These are phyloP conservation scores for Columba guinea DNA, from an alignment of 2,797 vertebrate genomes.

Conservation along the genomic window DNA sequence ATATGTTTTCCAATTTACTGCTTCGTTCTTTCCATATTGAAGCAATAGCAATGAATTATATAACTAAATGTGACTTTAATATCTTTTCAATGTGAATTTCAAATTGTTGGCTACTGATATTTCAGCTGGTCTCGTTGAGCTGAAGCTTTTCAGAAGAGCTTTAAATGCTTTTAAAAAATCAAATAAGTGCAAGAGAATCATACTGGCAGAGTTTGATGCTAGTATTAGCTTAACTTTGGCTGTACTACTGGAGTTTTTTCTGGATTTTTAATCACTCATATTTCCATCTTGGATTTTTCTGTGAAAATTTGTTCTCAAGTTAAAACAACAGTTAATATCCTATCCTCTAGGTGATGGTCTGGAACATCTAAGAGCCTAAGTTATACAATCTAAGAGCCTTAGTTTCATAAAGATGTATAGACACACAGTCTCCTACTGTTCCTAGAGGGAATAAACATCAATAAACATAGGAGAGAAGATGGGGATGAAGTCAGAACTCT, in stretches of 20 bases:
- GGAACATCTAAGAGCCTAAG: neutral
- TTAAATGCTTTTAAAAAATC: neutral
- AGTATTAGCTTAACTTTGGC: neutral
- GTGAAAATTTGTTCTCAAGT: neutral
- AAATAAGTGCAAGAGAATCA: neutral
- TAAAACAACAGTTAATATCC: neutral
- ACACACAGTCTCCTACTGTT: neutral
- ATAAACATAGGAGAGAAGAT: neutral
- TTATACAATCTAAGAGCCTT: neutral
- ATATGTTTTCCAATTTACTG: constrained; percentile 28
- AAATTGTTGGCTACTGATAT: neutral
- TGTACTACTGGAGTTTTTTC: neutral
- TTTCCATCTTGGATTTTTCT: neutral
- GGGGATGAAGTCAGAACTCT: neutral
- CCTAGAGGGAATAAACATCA: neutral
- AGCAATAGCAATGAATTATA: constrained; percentile 32
- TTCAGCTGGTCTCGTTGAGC: constrained; percentile 17
- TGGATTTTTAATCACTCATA: neutral
- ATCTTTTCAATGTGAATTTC: constrained; percentile 14
- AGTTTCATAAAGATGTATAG: neutral
- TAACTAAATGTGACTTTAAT: constrained; percentile 29
- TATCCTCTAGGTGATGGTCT: accelerated
- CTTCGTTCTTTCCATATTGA: constrained; percentile 16
- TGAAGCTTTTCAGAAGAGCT: neutral
- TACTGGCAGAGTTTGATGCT: neutral